Evolutionary conservation across 2,888 invertebrate genomes (phyloP), one percentile per base, ranked within the genome.

Genomic region (Lithophane semibrunnea): DNA sequence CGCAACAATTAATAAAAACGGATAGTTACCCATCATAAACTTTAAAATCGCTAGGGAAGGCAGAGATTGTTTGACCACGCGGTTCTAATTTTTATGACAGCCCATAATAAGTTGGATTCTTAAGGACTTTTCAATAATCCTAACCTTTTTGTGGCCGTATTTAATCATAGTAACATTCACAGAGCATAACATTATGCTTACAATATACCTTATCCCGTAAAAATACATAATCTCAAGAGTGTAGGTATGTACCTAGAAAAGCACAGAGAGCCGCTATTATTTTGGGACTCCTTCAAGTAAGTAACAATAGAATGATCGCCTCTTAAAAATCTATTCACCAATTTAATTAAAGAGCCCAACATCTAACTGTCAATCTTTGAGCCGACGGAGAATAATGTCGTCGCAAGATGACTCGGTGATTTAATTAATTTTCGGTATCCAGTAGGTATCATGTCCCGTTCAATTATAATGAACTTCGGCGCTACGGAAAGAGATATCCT

Each of bases 371-470:
- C 94, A 93, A 92, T 93, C 92, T 90, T 86, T 67, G 61, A 74
- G 80, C 86, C 87, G 86, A 89, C 86, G 88, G 86, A 89, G 90
- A 91, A 92, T 91, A 92, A 93, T 92, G 91, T 92, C 92, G 88
- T 89, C 90, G 88, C 91, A 91, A 93, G 90, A 93, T 92, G 92
- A 91, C 91, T 92, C 88, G 77, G 75, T 87, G 88, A 91, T 92
- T 93, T 93, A 93, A 95, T 94, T 94, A 95, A 94, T 94, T 91
- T 91, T 90, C 88, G 86, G 86, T 91, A 90, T 90, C 90, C 82
- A 85, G 85, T 83, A 82, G 78, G 85, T 84, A 86, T 77, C 81
- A 84, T 65, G 79, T 72, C 83, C 80, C 64, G 75, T 80, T 87
- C 81, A 88, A 90, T 91, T 88, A 87, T 87, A 74, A 88, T 84